Conservation (phyloP, 2,113 vertebrate genomes). For the Strix uralensis region DNA sequence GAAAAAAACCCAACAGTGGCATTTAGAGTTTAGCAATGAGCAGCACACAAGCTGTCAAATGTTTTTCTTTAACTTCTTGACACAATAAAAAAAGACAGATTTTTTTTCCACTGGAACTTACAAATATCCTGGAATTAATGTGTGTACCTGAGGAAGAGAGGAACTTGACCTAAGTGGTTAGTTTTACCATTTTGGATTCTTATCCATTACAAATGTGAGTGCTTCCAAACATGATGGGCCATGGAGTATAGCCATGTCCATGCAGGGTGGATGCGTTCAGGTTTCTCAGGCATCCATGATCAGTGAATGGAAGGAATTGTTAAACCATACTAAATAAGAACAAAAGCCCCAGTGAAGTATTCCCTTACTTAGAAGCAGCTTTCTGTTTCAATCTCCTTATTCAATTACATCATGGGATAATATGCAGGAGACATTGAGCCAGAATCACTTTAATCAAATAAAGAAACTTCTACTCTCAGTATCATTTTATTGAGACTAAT, state of each 20-base stretch:
- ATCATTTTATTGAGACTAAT: conserved; percentile 48
- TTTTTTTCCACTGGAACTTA: background rate
- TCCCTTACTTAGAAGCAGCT: conserved; percentile 50
- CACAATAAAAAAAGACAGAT: background rate
- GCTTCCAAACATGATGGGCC: background rate
- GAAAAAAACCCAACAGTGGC: background rate
- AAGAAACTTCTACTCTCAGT: conserved; percentile 9
- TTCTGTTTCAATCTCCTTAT: conserved; percentile 30
- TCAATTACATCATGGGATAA: conserved; percentile 43
- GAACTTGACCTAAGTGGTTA: background rate
- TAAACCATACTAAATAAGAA: conserved; percentile 27
- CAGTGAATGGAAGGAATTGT: conserved; percentile 56
- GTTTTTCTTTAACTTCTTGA: background rate
- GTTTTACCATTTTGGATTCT: background rate
- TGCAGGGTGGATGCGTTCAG: background rate
- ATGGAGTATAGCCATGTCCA: background rate
- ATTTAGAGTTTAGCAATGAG: background rate
- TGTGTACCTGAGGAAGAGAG: background rate
- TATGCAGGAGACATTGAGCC: background rate
- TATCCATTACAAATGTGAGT: background rate
- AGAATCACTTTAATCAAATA: conserved; percentile 36
- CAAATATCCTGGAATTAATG: background rate
- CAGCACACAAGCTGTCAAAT: background rate
- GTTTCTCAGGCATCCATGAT: background rate
- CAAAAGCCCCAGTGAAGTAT: conserved; percentile 58